Evolutionary conservation across 2,888 invertebrate species (phyloP), one percentile per base, ranked within the genome.

Genomic region (Lochmaea capreae): DNA sequence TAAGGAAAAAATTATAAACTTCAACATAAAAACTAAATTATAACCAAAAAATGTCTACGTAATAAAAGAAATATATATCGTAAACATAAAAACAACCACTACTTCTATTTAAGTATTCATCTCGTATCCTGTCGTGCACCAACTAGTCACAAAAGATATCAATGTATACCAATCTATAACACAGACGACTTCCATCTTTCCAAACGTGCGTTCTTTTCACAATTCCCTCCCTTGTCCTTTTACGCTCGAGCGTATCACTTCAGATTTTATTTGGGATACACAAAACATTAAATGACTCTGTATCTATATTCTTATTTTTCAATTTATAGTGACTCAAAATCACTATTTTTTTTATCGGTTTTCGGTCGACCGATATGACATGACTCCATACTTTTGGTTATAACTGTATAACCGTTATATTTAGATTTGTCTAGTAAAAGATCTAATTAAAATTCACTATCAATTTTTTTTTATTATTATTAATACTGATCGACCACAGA

Each of bases 181-280:
- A 18, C 61, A 62, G 52, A n/a, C 43, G 42, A 61, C 62, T 49
- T 43, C 77, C 81, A 81, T 82, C 77, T 78, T 76, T 80, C 75
- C 74, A 80, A 81, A 82, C 82, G 83, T 82, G 83, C 71, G 72
- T 80, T 81, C 81, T 76, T 79, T 80, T 80, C 79, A 81, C 82
- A 82, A 83, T 82, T 82, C 76, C 68, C 72, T 26, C 33, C n/a
- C 52, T 71, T 67, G 73, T 75, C 75, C 71, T 75, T 73, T 61
- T 61, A 46, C 73, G 81, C 83, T 83, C 82, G 79, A 82, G 82
- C 82, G 82, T 61, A 62, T n/a, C 69, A 5, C 3, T 3, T 12
- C 16, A 33, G 16, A 69, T 65, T 52, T 65, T 33, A 49, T 14
- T 62, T 1, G 43, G 62, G 18, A 66, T n/a, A n/a, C 10, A 12